Evolutionary conservation across 1,140 invertebrate species (phyloP).

Genomic region (Anthonomus grandis): DNA sequence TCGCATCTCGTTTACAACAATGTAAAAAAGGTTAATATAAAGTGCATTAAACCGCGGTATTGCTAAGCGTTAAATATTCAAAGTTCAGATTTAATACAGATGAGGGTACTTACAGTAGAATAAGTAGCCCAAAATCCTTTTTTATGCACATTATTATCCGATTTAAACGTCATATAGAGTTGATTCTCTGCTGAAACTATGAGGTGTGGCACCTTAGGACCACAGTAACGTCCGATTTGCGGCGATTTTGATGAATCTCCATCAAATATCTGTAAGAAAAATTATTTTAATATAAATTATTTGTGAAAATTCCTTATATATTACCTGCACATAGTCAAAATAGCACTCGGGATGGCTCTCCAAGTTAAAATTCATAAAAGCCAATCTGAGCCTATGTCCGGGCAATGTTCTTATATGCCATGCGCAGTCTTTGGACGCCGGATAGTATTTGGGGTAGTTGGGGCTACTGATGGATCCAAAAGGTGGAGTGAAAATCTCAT

Average conservation of each 20-base stretch:
- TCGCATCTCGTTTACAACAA: too few relatives aligned
- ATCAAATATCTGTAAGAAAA: conserved; percentile 62
- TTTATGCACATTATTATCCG: conserved; percentile 88
- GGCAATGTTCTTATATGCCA: conserved; percentile 96
- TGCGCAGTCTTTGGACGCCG: conserved; percentile 91
- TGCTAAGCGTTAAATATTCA: too few relatives aligned
- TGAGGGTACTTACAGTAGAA: conserved; percentile 57
- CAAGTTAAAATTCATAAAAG: conserved; percentile 91
- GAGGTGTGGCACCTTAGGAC: conserved; percentile 82
- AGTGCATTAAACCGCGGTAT: too few relatives aligned
- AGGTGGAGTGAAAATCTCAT: conserved; percentile 64
- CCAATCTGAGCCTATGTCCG: conserved; percentile 91
- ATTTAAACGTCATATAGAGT: conserved; percentile 95
- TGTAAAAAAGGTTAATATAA: too few relatives aligned
- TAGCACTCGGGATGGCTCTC: conserved; percentile 95
- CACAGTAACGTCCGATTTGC: conserved; percentile 85
- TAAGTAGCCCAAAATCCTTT: conserved; percentile 77
- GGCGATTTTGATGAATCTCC: conserved; percentile 77
- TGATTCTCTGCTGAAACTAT: conserved; percentile 87
- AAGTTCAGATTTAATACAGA: too few relatives aligned
- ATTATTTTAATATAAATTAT: neutral
- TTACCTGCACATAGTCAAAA: conserved; percentile 89
- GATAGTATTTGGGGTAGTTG: conserved; percentile 94
- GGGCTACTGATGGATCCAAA: conserved; percentile 78
- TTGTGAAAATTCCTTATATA: neutral